Percentiles rank a stretch among this genome's conserved stretches.
Conservation (phyloP, 2,888 invertebrate genomes). For the Cryptocephalus moraei region DNA sequence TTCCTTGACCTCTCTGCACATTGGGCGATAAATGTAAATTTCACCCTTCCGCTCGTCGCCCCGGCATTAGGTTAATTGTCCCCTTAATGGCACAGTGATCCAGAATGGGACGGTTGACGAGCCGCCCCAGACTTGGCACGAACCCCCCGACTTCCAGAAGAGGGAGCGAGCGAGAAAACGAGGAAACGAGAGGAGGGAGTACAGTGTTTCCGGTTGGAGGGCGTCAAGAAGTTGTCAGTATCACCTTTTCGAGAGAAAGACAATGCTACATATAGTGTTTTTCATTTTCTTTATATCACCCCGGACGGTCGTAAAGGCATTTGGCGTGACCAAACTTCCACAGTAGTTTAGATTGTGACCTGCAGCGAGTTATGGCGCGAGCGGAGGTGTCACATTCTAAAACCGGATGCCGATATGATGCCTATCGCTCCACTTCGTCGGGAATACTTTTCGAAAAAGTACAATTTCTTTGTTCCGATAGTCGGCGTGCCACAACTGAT, state of each 20-base stretch:
- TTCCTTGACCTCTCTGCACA: no score
- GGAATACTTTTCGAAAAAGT: conserved; percentile 33
- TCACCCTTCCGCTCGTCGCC: no score
- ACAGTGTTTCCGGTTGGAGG: conserved; percentile 28
- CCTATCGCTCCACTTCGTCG: conserved; percentile 34
- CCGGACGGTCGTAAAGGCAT: conserved; percentile 78
- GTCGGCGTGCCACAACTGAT: conserved; percentile 36
- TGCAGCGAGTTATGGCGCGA: conserved; percentile 24
- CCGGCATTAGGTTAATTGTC: no score
- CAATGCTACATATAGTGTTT: conserved; percentile 53
- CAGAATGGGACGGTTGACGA: no score
- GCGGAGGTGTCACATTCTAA: conserved; percentile 33
- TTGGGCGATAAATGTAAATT: no score
- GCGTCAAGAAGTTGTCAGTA: conserved; percentile 35
- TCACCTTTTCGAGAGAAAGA: conserved; percentile 35
- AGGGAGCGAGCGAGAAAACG: conserved; percentile 10
- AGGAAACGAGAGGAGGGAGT: conserved; percentile 19
- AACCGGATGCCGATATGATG: conserved; percentile 30
- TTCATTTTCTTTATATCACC: conserved; percentile 86
- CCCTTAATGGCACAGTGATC: no score
- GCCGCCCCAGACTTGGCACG: no score
- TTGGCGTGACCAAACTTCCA: conserved; percentile 73
- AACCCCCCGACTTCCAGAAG: no score
- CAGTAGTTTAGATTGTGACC: conserved; percentile 40
- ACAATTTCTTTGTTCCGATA: conserved; percentile 37